Percentiles rank a stretch among this genome's conserved stretches.
Conservation (phyloP, 2,113 vertebrate species). For the Hipposideros armiger region DNA sequence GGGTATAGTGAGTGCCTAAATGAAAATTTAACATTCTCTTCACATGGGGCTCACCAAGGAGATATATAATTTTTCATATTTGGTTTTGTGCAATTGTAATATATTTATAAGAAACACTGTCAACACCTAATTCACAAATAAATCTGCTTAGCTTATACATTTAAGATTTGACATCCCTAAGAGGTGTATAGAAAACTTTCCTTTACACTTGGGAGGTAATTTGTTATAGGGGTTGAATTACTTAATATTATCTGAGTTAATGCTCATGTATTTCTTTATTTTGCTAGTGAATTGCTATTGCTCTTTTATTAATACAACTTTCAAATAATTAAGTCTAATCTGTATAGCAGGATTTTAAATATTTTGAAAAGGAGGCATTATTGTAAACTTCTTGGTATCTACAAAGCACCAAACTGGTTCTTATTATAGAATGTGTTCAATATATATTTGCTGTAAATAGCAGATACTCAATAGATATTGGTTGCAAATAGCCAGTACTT, state of each 20-base stretch:
- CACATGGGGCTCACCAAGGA: neutral
- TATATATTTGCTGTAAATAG: slow-evolving; percentile 25
- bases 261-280: neutral
- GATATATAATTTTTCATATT: slow-evolving; percentile 38
- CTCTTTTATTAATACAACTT: slow-evolving; percentile 45
- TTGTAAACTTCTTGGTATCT: slow-evolving; percentile 38
- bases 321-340: slow-evolving; percentile 17
- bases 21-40: neutral
- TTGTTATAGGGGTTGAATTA: neutral
- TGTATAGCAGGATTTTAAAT: slow-evolving; percentile 4
- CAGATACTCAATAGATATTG: neutral
- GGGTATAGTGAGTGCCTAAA: neutral
- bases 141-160: neutral
- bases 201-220: slow-evolving; percentile 3
- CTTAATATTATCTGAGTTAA: slow-evolving; percentile 32
- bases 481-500: neutral
- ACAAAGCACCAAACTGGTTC: neutral
- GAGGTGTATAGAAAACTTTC: neutral
- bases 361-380: slow-evolving; percentile 41
- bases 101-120: neutral
- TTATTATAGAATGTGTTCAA: neutral
- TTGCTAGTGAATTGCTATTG: slow-evolving; percentile 9
- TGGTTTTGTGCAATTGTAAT: slow-evolving; percentile 19
- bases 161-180: slow-evolving; percentile 20
- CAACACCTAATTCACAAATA: slow-evolving; percentile 27